These are phyloP conservation scores for Glyptemys insculpta DNA, from an alignment of 2,797 vertebrate genomes.

Conservation along the genomic window DNA sequence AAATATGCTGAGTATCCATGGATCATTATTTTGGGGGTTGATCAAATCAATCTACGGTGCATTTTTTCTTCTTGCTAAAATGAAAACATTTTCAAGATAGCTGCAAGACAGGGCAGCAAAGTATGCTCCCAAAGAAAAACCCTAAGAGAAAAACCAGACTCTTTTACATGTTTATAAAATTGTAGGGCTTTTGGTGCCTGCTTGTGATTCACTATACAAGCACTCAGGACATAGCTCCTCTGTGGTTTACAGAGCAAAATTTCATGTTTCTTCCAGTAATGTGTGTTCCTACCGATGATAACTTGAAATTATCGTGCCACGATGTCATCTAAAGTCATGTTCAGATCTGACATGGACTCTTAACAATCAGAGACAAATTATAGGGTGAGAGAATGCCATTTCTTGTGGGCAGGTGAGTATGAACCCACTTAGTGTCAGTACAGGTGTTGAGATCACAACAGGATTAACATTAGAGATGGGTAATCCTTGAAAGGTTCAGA, in stretches of 20 bases:
- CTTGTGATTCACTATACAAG: neutral
- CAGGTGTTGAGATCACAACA: conserved; percentile 74
- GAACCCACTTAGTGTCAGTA: conserved; percentile 51
- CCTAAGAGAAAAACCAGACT: neutral
- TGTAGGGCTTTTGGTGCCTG: neutral
- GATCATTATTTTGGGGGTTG: neutral
- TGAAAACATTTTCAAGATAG: neutral
- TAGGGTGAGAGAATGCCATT: conserved; percentile 10
- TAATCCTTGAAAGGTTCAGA: conserved; percentile 76
- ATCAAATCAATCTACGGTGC: rapidly evolving
- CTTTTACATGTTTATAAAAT: neutral
- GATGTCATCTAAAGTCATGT: neutral
- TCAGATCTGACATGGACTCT: conserved; percentile 4
- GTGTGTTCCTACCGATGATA: neutral
- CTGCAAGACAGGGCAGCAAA: conserved; percentile 61
- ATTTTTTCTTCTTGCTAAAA: neutral
- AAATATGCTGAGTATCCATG: neutral
- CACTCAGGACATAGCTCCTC: neutral
- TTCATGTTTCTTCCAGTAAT: conserved; percentile 41
- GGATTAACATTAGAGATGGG: conserved; percentile 72
- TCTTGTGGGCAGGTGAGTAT: conserved; percentile 40
- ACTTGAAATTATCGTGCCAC: conserved; percentile 8
- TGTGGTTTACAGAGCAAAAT: neutral
- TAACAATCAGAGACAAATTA: conserved; percentile 54
- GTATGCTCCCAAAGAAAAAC: conserved; percentile 1